Conservation (phyloP, 2,113 vertebrate species). For the Clupea harengus region DNA sequence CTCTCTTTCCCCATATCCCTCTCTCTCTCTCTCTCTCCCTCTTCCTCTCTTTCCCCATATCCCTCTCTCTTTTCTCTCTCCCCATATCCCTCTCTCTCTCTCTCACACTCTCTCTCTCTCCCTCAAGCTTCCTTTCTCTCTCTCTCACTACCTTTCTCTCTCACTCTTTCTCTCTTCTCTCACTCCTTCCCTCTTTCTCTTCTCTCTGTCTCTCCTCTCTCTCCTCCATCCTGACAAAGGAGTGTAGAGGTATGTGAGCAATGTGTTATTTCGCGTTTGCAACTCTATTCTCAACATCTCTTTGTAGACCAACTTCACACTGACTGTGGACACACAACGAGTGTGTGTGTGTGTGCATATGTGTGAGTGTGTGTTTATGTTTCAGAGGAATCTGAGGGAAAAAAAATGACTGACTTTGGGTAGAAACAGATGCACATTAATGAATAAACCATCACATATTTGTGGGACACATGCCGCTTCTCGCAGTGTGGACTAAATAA, state of each 20-base stretch:
- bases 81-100: too few relatives aligned
- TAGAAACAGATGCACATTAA: slow-evolving; percentile 21
- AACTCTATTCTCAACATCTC: neutral
- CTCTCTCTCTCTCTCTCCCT: too few relatives aligned
- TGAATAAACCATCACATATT: slow-evolving; percentile 48
- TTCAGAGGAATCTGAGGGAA: neutral
- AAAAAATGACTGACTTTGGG: slow-evolving; percentile 19
- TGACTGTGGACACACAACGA: neutral
- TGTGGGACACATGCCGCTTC: slow-evolving; percentile 41
- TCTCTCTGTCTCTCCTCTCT: too few relatives aligned
- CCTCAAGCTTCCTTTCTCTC: too few relatives aligned
- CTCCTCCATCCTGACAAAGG: slow-evolving; percentile 31
- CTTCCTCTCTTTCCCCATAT: too few relatives aligned
- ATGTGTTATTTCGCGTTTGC: slow-evolving; percentile 41
- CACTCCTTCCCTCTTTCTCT: too few relatives aligned
- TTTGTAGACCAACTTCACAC: neutral
- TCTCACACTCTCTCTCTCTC: too few relatives aligned
- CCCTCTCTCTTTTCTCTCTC: too few relatives aligned
- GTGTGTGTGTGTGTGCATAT: neutral
- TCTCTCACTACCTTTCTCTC: too few relatives aligned
- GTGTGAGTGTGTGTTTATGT: neutral
- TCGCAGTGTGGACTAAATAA: slow-evolving; percentile 35
- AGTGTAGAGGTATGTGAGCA: slow-evolving; percentile 44
- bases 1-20: too few relatives aligned
- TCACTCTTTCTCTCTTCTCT: too few relatives aligned